Evolutionary conservation across 2,113 vertebrate genomes (phyloP).

Genomic region (Sterrhoptilus dennistouni): DNA sequence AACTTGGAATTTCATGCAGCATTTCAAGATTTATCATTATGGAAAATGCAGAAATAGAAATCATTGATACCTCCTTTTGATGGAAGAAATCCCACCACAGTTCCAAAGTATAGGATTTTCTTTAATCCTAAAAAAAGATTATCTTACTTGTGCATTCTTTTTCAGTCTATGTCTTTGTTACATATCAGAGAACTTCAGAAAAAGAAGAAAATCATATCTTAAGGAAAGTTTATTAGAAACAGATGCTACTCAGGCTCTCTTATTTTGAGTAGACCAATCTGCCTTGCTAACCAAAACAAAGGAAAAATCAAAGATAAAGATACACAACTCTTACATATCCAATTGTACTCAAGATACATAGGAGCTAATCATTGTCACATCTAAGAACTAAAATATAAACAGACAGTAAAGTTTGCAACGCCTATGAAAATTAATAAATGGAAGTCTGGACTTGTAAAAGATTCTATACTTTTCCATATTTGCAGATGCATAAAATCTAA

Average conservation of each 20-base stretch:
- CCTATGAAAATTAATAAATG: neutral
- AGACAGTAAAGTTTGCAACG: neutral
- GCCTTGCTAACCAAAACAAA: neutral
- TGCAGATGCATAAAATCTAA: neutral
- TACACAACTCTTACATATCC: neutral
- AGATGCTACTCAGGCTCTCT: neutral
- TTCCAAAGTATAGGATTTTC: neutral
- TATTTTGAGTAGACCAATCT: neutral
- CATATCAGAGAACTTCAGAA: neutral
- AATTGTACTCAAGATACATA: neutral
- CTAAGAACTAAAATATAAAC: neutral
- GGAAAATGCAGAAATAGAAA: neutral
- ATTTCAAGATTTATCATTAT: neutral
- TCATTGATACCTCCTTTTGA: neutral
- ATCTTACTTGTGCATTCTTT: neutral
- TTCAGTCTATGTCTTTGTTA: neutral
- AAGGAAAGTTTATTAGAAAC: neutral
- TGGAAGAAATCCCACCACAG: neutral
- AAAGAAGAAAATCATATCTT: neutral
- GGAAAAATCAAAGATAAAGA: neutral
- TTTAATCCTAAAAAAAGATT: neutral
- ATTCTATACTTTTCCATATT: neutral
- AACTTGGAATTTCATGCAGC: neutral
- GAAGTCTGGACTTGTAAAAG: neutral
- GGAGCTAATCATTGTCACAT: neutral